Evolutionary conservation across 2,888 invertebrate species (phyloP), one percentile per base, ranked within the genome.

Genomic region (Ptychoptera contaminata): DNA sequence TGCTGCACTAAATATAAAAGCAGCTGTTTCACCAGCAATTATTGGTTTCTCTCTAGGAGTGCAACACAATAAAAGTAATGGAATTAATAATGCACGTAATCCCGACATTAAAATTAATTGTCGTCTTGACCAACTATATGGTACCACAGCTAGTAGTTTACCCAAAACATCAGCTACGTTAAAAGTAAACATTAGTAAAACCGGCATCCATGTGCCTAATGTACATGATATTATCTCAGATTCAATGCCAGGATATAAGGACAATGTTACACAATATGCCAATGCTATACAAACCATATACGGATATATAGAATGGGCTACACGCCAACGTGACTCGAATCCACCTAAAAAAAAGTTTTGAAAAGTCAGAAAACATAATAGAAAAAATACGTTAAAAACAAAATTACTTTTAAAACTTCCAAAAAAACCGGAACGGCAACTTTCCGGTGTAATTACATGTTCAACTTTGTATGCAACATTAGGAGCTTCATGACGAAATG

Each of bases 241-340:
- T 45, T 87, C 80, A 42, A 92, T 86, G 42, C 92, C 92, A 0
- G 92, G 92, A 59, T 92, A 92, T 14, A 92, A 68, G 48, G 85
- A 85, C 4, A 92, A 71, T 0, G 92, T 92, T 1, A 90, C 86
- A 59, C 88, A 86, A 61, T 92, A 92, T 2, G 88, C 88, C 48
- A 87, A 65, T 0, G 82, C 83, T 52, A 92, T 91, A 16, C 86
- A 82, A 36, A 85, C 73, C 90, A 92, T 92, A 64, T 88, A 88
- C 0, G 88, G 90, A 65, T 86, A 90, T 50, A 91, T 84, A 1
- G 79, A 74, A 52, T 82, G 81, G 0, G 87, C 81, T 2, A 90
- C 88, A 49, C 82, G 79, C 75, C 82, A 78, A 31, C 91, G 71
- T 1, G 82, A 58, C 12, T 58, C 62, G 37, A 65, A 60, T 10